These are phyloP conservation scores for Tipula lateralis DNA, from an alignment of 2,888 invertebrate genomes.

Conservation along the genomic window DNA sequence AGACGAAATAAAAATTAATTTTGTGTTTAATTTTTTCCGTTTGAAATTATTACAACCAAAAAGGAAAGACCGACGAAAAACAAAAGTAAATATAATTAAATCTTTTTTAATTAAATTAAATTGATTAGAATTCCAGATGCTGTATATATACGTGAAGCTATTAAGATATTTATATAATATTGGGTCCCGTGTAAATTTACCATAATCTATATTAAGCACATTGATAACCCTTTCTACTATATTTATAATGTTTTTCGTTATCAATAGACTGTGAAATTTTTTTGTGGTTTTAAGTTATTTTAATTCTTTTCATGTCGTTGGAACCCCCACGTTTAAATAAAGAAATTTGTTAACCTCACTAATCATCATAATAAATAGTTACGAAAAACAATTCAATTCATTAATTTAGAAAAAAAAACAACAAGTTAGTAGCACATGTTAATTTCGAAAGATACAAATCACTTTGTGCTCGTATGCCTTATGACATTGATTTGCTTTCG, in stretches of 20 bases:
- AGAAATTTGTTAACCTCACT: background rate
- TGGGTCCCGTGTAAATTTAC: background rate
- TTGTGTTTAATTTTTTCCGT: background rate
- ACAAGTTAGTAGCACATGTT: background rate
- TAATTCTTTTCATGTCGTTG: background rate
- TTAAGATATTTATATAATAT: background rate
- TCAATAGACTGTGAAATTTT: constrained; percentile 24
- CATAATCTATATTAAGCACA: background rate
- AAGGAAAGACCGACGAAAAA: background rate
- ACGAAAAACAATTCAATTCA: constrained; percentile 19
- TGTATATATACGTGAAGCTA: background rate
- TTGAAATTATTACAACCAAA: background rate
- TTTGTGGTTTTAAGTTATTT: background rate
- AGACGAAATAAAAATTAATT: background rate
- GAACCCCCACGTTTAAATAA: background rate
- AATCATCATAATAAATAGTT: constrained; percentile 24
- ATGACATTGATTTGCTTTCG: background rate
- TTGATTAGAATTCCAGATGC: background rate
- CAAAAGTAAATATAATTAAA: constrained; percentile 11
- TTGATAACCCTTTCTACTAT: background rate
- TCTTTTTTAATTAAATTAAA: constrained; percentile 24
- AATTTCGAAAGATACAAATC: background rate
- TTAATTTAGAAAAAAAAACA: background rate
- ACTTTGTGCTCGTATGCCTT: background rate
- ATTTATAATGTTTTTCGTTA: background rate